Evolutionary conservation across 2,888 invertebrate species (phyloP), one percentile per base, ranked within the genome.

Genomic region (Conomelus anceps): DNA sequence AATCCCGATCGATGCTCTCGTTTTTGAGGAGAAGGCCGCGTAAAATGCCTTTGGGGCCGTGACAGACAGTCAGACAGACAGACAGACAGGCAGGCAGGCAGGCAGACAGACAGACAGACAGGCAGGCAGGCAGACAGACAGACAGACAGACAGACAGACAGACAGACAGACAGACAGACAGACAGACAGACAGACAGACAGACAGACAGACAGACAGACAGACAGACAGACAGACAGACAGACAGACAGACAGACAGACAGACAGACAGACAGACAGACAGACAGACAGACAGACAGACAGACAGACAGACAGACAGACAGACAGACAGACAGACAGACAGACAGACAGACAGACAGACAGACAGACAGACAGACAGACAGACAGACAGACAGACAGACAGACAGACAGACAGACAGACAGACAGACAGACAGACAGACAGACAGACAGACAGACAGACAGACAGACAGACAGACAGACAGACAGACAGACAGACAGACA

Each of bases 351-450:
- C 89, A 89, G 89, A 89, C 89, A 89, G 89, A 89, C 34, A 89
- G 89, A 89, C 89, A 89, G 89, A 89, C 89, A 89, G 89, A 89
- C 89, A 89, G 89, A 89, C 88, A 89, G 88, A 90, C 90, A 90
- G 90, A 90, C 90, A 90, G 90, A 90, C 90, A 90, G 90, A 90
- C 88, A 90, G 90, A 90, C 84, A 90, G 88, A 90, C 88, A 90
- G 90, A 90, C 90, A 90, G 90, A 90, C 90, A 90, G 90, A 90
- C 88, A 90, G 90, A 90, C 90, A 90, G 90, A 90, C 90, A 90
- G 90, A 90, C 90, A 90, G 90, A 90, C 90, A 90, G 90, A 90
- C 90, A 90, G 90, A 90, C 89, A 90, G 90, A 90, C 90, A 90
- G 90, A 90, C 89, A 90, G 89, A 90, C 89, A 90, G 90, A 89